These are phyloP conservation scores for Oxyura jamaicensis DNA, from an alignment of 2,113 vertebrate genomes.

Conservation along the genomic window DNA sequence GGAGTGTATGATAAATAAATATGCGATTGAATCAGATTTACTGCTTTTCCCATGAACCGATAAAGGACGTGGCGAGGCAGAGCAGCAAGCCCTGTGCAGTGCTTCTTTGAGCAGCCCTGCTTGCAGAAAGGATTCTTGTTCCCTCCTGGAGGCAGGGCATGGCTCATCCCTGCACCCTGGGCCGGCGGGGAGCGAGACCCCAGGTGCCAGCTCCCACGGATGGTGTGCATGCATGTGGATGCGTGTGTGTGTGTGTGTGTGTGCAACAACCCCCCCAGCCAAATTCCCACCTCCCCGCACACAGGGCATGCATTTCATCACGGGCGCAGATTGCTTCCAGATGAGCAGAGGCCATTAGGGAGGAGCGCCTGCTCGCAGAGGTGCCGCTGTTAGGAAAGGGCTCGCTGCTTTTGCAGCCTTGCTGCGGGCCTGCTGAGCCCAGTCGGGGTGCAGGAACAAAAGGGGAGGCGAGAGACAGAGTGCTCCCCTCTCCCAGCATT, in stretches of 20 bases:
- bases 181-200: constrained; percentile 8
- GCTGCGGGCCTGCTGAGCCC: neutral
- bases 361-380: neutral
- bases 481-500: rapidly evolving
- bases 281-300: neutral
- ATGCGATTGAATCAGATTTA: neutral
- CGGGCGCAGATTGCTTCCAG: constrained; percentile 35
- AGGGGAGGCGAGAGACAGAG: neutral
- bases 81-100: neutral
- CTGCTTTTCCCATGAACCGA: neutral
- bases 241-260: neutral
- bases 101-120: neutral
- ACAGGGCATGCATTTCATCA: constrained; percentile 6
- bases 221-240: neutral
- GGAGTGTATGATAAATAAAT: constrained; percentile 32
- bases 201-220: neutral
- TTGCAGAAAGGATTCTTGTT: neutral
- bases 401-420: neutral
- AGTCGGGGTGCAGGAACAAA: neutral
- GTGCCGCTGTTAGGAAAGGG: neutral
- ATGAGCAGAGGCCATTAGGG: neutral
- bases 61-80: neutral
- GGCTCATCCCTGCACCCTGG: neutral
- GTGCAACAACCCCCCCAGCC: neutral
- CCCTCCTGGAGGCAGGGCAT: neutral